phyloP scores from a whole-genome alignment of 64 coral and sea anemone genomes.

The Pocillopora damicornis region DNA sequence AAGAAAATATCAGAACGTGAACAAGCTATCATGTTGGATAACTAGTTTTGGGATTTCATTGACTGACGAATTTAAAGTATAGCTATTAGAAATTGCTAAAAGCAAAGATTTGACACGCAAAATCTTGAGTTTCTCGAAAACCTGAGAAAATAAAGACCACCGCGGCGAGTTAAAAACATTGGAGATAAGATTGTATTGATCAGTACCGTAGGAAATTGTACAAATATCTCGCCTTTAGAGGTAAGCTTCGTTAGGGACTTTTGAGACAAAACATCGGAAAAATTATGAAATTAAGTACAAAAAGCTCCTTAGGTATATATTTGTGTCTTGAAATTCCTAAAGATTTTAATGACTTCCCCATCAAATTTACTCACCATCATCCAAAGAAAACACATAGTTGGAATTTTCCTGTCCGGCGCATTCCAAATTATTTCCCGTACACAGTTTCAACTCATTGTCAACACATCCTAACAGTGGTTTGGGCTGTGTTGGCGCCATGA shows the following conservation, averaged over 20 bases:
- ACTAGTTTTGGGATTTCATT: not conserved
- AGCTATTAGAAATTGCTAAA: too few species aligned
- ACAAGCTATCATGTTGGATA: not conserved
- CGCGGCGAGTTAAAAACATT: too few species aligned
- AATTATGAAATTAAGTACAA: too few species aligned
- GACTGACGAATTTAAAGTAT: too few species aligned
- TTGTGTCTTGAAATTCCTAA: not conserved
- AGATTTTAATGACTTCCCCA: not conserved
- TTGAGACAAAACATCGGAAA: too few species aligned
- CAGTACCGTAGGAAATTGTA: too few species aligned
- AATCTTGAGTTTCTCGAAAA: too few species aligned
- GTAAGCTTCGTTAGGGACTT: too few species aligned
- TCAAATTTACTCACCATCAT: conserved; percentile 39
- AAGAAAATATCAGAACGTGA: not conserved
- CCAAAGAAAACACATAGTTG: conserved; percentile 81
- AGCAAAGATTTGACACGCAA: too few species aligned
- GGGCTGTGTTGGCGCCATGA: conserved; percentile 61
- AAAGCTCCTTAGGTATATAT: not conserved
- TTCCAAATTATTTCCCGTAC: conserved; percentile 66
- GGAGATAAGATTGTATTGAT: too few species aligned
- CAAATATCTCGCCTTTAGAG: too few species aligned
- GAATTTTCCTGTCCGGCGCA: conserved; percentile 80
- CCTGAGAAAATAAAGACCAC: too few species aligned
- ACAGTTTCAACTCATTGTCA: conserved; percentile 75
- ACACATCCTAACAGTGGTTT: conserved; percentile 93